These are phyloP conservation scores for Catocala fraxini DNA, from an alignment of 2,888 invertebrate genomes.

Conservation along the genomic window DNA sequence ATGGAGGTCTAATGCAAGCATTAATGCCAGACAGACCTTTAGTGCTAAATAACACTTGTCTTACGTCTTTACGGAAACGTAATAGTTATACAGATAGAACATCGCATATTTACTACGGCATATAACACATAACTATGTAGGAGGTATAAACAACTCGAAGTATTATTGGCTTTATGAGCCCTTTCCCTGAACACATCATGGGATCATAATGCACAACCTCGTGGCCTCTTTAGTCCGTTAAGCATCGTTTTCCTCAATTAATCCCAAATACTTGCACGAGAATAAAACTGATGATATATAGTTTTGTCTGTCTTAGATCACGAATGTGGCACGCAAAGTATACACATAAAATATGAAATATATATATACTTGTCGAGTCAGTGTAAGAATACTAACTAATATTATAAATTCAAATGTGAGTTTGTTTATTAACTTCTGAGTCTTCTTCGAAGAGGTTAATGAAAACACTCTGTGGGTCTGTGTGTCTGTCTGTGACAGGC, in stretches of 20 bases:
- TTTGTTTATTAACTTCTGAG: too few species aligned
- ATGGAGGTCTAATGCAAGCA: too few species aligned
- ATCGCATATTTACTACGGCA: background rate
- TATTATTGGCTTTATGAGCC: constrained; percentile 1
- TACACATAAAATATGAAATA: constrained; percentile 1
- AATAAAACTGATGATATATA: constrained; percentile 35
- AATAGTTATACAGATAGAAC: background rate
- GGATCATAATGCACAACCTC: constrained; percentile 12
- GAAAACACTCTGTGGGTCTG: too few species aligned
- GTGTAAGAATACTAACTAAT: too few species aligned
- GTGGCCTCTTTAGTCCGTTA: constrained; percentile 7
- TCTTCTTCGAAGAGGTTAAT: too few species aligned
- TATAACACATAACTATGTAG: background rate
- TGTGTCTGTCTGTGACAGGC: too few species aligned
- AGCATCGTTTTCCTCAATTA: constrained; percentile 45
- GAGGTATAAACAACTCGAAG: background rate
- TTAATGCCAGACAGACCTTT: too few species aligned
- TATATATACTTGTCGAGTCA: background rate
- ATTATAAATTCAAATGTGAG: too few species aligned
- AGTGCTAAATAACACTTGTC: too few species aligned
- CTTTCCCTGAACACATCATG: constrained; percentile 12
- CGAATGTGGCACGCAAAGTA: constrained; percentile 13
- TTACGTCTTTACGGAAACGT: too few species aligned
- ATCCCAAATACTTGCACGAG: constrained; percentile 22
- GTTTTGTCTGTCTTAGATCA: constrained; percentile 23